Percentiles rank a stretch among this genome's conserved stretches.
Evolutionary conservation across 2,888 invertebrate genomes (phyloP).

Genomic region (Incurvaria masculella): DNA sequence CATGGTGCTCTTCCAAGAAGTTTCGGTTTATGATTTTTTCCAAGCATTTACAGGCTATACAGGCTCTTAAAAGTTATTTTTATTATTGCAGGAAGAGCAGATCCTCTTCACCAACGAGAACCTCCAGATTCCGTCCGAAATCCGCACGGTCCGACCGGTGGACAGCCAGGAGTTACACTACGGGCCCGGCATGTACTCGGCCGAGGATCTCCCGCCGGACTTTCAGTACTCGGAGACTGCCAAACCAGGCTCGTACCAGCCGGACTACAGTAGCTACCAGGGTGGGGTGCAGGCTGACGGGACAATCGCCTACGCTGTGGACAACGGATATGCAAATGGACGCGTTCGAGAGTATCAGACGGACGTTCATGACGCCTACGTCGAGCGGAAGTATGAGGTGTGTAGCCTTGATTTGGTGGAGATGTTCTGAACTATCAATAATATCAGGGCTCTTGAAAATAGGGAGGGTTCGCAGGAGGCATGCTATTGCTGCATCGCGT

Average conservation of each 20-base stretch:
- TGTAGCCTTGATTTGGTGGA: too few relatives aligned
- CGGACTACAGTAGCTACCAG: neutral
- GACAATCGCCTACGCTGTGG: neutral
- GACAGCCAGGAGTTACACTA: slow-evolving; percentile 31
- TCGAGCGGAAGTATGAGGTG: neutral
- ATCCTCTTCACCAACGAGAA: slow-evolving; percentile 50
- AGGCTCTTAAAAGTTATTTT: too few relatives aligned
- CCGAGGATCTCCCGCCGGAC: slow-evolving; percentile 43
- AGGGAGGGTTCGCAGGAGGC: too few relatives aligned
- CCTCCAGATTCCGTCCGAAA: slow-evolving; percentile 20
- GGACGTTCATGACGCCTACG: slow-evolving; percentile 2
- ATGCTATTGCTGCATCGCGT: too few relatives aligned
- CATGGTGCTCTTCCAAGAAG: too few relatives aligned
- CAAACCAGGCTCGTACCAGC: slow-evolving; percentile 27
- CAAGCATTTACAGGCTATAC: too few relatives aligned
- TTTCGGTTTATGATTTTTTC: too few relatives aligned
- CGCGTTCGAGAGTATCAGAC: slow-evolving; percentile 1
- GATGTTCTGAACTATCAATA: too few relatives aligned
- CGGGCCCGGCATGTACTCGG: slow-evolving; percentile 42
- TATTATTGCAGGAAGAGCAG: slow-evolving; percentile 45
- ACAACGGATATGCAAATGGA: slow-evolving; percentile 5
- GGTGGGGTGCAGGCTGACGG: too few relatives aligned
- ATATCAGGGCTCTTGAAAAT: too few relatives aligned
- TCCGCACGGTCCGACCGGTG: slow-evolving; percentile 24
- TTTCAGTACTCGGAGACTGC: slow-evolving; percentile 41